Percentiles rank a stretch among this genome's conserved stretches.
phyloP scores from a whole-genome alignment of 2,888 invertebrate genomes.

The Coronaproctus castanopsis region DNA sequence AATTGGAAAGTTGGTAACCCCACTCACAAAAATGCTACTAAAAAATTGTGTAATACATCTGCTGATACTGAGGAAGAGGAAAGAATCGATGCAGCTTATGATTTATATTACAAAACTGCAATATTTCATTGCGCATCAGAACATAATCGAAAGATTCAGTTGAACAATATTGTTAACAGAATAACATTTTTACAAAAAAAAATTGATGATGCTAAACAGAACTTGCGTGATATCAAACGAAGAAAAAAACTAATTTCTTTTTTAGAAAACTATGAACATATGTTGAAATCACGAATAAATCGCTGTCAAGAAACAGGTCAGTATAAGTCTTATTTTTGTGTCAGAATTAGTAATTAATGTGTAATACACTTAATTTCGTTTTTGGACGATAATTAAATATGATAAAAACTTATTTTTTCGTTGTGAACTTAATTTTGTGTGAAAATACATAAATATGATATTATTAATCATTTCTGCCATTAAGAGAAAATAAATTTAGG shows the following conservation, averaged over 20 bases:
- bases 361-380: too few species aligned
- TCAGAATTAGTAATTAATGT: too few species aligned
- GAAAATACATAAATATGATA: too few species aligned
- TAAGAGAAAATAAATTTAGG: too few species aligned
- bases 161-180: background rate
- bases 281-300: background rate
- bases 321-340: too few species aligned
- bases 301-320: background rate
- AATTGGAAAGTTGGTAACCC: too few species aligned
- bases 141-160: background rate
- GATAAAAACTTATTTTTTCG: too few species aligned
- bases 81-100: background rate
- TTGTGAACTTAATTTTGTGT: too few species aligned
- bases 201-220: background rate
- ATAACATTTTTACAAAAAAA: background rate
- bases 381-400: too few species aligned
- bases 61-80: background rate
- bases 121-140: background rate
- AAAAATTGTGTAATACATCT: background rate
- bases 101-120: background rate
- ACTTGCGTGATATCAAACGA: background rate
- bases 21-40: too few species aligned
- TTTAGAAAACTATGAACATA: background rate
- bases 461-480: too few species aligned
- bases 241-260: background rate